These are phyloP conservation scores for Eupithecia subumbrata DNA, from an alignment of 2,888 invertebrate species.

Conservation along the genomic window DNA sequence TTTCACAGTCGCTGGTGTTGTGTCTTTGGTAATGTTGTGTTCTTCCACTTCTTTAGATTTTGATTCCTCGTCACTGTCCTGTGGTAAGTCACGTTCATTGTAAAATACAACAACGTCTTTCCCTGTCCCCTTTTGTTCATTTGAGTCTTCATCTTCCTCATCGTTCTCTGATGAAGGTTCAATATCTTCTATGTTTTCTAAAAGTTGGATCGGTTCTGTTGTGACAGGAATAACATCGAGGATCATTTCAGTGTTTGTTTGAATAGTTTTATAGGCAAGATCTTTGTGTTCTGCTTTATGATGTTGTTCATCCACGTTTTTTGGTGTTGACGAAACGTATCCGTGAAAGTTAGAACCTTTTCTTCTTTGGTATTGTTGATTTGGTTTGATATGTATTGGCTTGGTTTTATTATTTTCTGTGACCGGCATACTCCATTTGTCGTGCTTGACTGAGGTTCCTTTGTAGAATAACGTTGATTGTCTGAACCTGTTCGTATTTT, in stretches of 20 bases:
- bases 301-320: conserved; percentile 50
- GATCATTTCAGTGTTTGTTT: conserved; percentile 41
- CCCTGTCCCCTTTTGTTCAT: conserved; percentile 59
- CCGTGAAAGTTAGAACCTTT: conserved; percentile 78
- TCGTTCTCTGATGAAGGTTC: conserved; percentile 30
- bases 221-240: conserved; percentile 39
- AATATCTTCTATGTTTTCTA: conserved; percentile 47
- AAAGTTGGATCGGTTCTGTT: conserved; percentile 14
- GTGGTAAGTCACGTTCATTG: conserved; percentile 43
- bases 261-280: conserved; percentile 44
- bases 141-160: conserved; percentile 18
- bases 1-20: conserved; percentile 55
- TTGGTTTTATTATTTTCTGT: conserved; percentile 37
- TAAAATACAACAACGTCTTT: conserved; percentile 64
- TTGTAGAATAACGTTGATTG: conserved; percentile 73
- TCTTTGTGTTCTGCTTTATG: conserved; percentile 58
- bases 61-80: conserved; percentile 45
- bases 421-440: conserved; percentile 64
- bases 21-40: conserved; percentile 49
- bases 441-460: conserved; percentile 79
- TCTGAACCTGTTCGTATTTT: conserved; percentile 71
- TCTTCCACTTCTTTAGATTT: conserved; percentile 52
- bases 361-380: conserved; percentile 53
- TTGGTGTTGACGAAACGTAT: conserved; percentile 62
- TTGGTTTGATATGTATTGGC: conserved; percentile 43